Evolutionary conservation across 2,888 invertebrate genomes (phyloP).

Genomic region (Acrobasis suavella): DNA sequence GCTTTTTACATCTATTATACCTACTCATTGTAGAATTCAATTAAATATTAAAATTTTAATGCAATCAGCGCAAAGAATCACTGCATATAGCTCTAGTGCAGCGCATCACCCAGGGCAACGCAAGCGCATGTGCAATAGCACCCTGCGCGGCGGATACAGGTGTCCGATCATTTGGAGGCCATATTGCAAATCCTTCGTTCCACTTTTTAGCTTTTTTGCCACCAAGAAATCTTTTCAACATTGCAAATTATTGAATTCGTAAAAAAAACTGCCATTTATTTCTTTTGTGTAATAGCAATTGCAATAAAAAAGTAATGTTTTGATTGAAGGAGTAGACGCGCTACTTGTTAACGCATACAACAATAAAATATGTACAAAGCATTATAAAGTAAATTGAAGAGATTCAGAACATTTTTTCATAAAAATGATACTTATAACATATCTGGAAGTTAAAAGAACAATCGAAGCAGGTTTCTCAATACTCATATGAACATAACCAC

Average conservation of each 20-base stretch:
- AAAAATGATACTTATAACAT: too few relatives aligned
- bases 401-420: too few relatives aligned
- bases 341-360: background rate
- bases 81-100: constrained; percentile 1
- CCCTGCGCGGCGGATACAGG: constrained; percentile 65
- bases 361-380: too few relatives aligned
- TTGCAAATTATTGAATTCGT: constrained; percentile 28
- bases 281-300: background rate
- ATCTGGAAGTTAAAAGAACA: too few relatives aligned
- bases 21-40: too few relatives aligned
- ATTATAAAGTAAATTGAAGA: too few relatives aligned
- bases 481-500: too few relatives aligned
- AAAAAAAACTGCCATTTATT: constrained; percentile 28
- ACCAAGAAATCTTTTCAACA: constrained; percentile 41
- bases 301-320: background rate
- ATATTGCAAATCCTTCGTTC: constrained; percentile 56
- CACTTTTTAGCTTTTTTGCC: constrained; percentile 46
- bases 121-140: constrained; percentile 29
- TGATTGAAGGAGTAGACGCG: background rate
- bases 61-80: background rate
- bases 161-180: constrained; percentile 52
- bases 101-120: constrained; percentile 15
- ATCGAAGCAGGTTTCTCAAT: too few relatives aligned
- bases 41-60: background rate
- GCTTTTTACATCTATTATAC: too few relatives aligned